These are phyloP conservation scores for Hydroisotoma schaefferi DNA, from an alignment of 2,888 invertebrate species.

Conservation along the genomic window DNA sequence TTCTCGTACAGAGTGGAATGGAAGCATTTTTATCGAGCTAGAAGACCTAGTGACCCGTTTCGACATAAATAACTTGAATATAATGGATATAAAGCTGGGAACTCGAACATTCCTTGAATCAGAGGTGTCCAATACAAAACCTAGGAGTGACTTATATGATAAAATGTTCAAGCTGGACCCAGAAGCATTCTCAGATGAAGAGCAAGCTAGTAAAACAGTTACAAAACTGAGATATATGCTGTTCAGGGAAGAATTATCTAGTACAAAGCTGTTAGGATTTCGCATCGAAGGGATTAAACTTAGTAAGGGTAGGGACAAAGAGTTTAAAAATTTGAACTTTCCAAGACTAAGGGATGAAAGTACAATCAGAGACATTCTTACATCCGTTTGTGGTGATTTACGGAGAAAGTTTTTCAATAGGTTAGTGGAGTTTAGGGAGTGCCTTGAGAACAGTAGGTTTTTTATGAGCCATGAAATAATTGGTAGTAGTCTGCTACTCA, in stretches of 20 bases:
- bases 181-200: slow-evolving; percentile 76
- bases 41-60: slow-evolving; percentile 67
- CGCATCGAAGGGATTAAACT: slow-evolving; percentile 91
- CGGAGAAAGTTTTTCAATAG: slow-evolving; percentile 67
- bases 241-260: slow-evolving; percentile 88
- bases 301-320: slow-evolving; percentile 35
- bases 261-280: slow-evolving; percentile 88
- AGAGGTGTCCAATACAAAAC: slow-evolving; percentile 83
- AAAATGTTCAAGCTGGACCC: slow-evolving; percentile 94
- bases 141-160: slow-evolving; percentile 82
- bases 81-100: slow-evolving; percentile 98
- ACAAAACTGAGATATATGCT: slow-evolving; percentile 97
- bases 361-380: slow-evolving; percentile 70
- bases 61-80: slow-evolving; percentile 1
- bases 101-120: slow-evolving; percentile 91
- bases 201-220: slow-evolving; percentile 75
- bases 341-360: slow-evolving; percentile 29
- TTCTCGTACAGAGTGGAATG: slow-evolving; percentile 73
- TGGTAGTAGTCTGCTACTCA: slow-evolving; percentile 74
- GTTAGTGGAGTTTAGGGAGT: slow-evolving; percentile 69
- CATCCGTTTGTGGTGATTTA: slow-evolving; percentile 66
- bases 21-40: slow-evolving; percentile 85
- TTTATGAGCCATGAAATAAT: slow-evolving; percentile 80
- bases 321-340: slow-evolving; percentile 14
- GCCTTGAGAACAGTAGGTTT: slow-evolving; percentile 74